phyloP scores from a whole-genome alignment of 2,888 invertebrate species.

The Gymnocheta viridis region DNA sequence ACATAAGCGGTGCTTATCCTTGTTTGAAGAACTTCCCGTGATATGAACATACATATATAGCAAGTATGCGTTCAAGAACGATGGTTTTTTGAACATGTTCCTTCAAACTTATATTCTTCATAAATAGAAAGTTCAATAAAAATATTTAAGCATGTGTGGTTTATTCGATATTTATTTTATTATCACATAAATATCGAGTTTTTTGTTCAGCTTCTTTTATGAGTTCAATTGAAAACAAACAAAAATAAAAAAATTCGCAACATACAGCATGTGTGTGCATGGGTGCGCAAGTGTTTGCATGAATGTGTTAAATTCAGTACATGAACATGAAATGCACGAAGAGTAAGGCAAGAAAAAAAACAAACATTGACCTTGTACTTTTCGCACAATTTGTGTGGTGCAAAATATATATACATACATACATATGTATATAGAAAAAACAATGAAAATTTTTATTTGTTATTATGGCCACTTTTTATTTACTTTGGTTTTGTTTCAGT shows the following conservation, averaged over 20 bases:
- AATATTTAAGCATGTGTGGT: slow-evolving; percentile 29
- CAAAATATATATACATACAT: too few relatives aligned
- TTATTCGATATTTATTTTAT: neutral
- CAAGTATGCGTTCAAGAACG: too few relatives aligned
- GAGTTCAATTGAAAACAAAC: slow-evolving; percentile 25
- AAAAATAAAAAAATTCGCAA: slow-evolving; percentile 1
- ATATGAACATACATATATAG: too few relatives aligned
- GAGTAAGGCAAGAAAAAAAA: slow-evolving; percentile 6
- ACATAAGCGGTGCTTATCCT: too few relatives aligned
- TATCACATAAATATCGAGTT: neutral
- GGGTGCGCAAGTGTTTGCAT: neutral
- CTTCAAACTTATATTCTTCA: too few relatives aligned
- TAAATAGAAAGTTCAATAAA: slow-evolving; percentile 13
- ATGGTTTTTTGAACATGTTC: too few relatives aligned
- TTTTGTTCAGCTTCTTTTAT: slow-evolving; percentile 8
- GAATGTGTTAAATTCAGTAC: neutral
- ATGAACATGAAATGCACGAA: slow-evolving; percentile 18
- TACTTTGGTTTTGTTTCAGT: slow-evolving; percentile 5
- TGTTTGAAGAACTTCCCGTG: too few relatives aligned
- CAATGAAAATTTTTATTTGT: slow-evolving; percentile 27
- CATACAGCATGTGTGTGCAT: neutral
- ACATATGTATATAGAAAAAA: too few relatives aligned
- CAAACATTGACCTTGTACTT: slow-evolving; percentile 73
- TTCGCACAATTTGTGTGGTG: slow-evolving; percentile 69
- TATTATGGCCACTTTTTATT: slow-evolving; percentile 21